Percentiles rank a stretch among this genome's conserved stretches.
These are phyloP conservation scores for Festucalex cinctus DNA, from an alignment of 2,113 vertebrate genomes.

Conservation along the genomic window DNA sequence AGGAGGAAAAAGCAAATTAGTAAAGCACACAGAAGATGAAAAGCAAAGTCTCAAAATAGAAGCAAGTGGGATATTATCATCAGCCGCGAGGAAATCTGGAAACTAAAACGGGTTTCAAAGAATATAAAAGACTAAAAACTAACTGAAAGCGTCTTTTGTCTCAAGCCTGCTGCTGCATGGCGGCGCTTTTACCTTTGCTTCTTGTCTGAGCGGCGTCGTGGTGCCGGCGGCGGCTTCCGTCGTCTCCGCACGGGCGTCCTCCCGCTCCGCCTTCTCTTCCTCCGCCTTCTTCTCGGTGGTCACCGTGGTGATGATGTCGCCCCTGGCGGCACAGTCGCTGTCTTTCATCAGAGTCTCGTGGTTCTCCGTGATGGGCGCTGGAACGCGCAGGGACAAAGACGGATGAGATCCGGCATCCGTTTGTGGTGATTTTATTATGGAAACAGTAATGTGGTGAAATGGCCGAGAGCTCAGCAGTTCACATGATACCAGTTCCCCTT, in stretches of 20 bases:
- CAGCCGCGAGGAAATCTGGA: slow-evolving; percentile 34
- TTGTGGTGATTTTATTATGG: not conserved
- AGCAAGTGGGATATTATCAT: slow-evolving; percentile 49
- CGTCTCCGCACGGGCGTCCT: slow-evolving; percentile 63
- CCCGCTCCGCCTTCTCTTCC: slow-evolving; percentile 81
- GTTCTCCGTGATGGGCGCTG: slow-evolving; percentile 91
- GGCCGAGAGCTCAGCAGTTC: not conserved
- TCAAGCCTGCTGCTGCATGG: not conserved
- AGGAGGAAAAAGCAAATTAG: slow-evolving; percentile 85
- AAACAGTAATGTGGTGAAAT: not conserved
- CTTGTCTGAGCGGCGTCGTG: slow-evolving; percentile 69
- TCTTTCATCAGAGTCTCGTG: slow-evolving; percentile 93
- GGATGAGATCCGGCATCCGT: slow-evolving; percentile 1
- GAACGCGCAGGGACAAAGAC: slow-evolving; percentile 34
- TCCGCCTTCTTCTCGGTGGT: slow-evolving; percentile 90
- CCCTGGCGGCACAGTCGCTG: slow-evolving; percentile 79
- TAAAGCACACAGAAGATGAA: slow-evolving; percentile 75
- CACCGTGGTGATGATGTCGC: slow-evolving; percentile 88
- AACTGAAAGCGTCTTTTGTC: not conserved
- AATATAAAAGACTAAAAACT: not conserved
- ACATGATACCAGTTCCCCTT: too few relatives aligned
- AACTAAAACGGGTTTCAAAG: slow-evolving; percentile 26
- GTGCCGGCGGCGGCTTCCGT: slow-evolving; percentile 72
- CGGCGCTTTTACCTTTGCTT: slow-evolving; percentile 83
- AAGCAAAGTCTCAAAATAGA: slow-evolving; percentile 56